phyloP scores from a whole-genome alignment of 2,797 vertebrate species.

The Trematomus bernacchii region DNA sequence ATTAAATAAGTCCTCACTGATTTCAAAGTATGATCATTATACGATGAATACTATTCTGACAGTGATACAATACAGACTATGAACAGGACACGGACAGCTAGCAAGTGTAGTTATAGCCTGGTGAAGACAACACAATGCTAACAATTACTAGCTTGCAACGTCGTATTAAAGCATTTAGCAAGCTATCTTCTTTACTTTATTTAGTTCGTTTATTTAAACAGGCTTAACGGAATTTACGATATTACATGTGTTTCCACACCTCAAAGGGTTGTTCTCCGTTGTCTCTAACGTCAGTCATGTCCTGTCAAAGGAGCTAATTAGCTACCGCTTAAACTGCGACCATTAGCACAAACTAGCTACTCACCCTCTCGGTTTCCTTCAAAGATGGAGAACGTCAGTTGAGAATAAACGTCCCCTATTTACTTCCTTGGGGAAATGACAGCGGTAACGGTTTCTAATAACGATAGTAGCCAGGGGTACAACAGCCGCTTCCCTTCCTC shows the following conservation, averaged over 20 bases:
- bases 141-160: too few relatives aligned
- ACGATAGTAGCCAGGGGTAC: background rate
- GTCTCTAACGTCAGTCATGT: constrained; percentile 21
- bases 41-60: background rate
- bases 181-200: background rate
- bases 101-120: constrained; percentile 47
- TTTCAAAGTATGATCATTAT: background rate
- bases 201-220: background rate
- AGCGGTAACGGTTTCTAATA: constrained; percentile 9
- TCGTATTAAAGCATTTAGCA: background rate
- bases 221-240: background rate
- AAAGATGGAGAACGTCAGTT: constrained; percentile 16
- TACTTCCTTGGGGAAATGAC: constrained; percentile 9
- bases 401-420: background rate
- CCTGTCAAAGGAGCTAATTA: constrained; percentile 68
- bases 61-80: constrained; percentile 11
- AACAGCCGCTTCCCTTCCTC: constrained; percentile 50
- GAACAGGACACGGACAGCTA: constrained; percentile 56
- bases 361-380: constrained; percentile 52
- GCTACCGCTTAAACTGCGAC: constrained; percentile 28
- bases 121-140: constrained; percentile 4
- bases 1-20: fast-evolving
- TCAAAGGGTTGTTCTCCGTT: background rate
- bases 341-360: constrained; percentile 48
- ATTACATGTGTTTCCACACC: background rate